Base-by-base conservation (phyloP, 1,140 invertebrate species). In the Metaphire vulgaris region DNA sequence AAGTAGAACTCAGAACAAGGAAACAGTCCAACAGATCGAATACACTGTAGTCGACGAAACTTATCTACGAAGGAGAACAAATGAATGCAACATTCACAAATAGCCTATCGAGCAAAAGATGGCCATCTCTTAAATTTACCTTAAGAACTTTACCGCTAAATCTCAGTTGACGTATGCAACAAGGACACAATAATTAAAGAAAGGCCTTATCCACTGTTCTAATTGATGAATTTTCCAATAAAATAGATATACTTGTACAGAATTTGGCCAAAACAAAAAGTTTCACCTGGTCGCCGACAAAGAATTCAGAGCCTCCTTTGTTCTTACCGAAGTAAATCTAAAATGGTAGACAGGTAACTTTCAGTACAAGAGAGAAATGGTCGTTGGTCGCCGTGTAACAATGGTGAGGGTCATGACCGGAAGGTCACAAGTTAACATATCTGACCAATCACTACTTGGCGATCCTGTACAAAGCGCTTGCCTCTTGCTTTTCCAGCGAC, bases 11-110 rank as follows among this genome's bases (percentile, higher is more conserved):
- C 14, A 89, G 79, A 21, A 83, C 73, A n/a, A 79, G 74, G 56
- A 86, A 83, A 30, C 85, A 82, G 80, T 88, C 87, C 32, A 89
- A 76, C 2, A 86, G 77, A 74, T 89, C 88, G 81, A 88, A 89
- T 29, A 88, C 75, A 32, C 86, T 79, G 79, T 89, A 89, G 76
- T 89, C 88, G 2, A 85, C 85, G 79, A 85, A 88, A 0, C 85
- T 86, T 12, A 88, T 77, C 88, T 88, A 80, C 72, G 79, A 6
- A 56, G 6, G 41, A 21, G 41, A 56, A 56, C 41, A 56, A 56
- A 56, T 12, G 21, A 6, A 12, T 21, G 41, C 6, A 21, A 12
- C 41, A 21, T 12, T 56, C 41, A 56, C 6, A 12, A 6, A 21
- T 56, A 56, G 41, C 6, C 6, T 56, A 56, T 12, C 6, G 21